A percentile compares a stretch with the other conserved stretches of the same genome.
phyloP scores from a whole-genome alignment of 2,797 vertebrate genomes.

The Molossus molossus region DNA sequence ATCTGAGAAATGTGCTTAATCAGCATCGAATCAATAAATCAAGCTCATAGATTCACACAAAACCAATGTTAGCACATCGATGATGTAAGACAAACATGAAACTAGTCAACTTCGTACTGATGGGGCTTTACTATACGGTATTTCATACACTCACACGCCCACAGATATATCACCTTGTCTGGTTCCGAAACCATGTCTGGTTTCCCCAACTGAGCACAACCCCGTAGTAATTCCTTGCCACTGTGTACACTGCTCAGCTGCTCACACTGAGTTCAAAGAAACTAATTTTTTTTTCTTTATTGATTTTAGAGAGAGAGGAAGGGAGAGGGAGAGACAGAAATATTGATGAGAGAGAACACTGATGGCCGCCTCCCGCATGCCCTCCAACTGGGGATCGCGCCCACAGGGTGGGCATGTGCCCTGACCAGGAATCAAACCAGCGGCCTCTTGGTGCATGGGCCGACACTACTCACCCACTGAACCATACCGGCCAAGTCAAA shows the following conservation, averaged over 20 bases:
- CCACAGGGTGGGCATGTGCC: too few species aligned
- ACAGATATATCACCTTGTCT: not conserved
- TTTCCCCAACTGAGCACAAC: not conserved
- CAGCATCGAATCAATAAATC: not conserved
- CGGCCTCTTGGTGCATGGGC: too few species aligned
- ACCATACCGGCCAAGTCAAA: not conserved
- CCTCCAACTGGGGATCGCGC: too few species aligned
- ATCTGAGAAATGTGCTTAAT: not conserved
- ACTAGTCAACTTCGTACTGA: not conserved
- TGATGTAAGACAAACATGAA: not conserved
- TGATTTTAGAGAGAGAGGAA: too few species aligned
- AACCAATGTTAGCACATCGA: not conserved
- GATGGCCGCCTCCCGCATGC: too few species aligned
- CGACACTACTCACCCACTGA: too few species aligned
- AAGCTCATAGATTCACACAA: not conserved
- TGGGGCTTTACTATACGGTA: not conserved
- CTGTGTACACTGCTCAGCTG: not conserved
- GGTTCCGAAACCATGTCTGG: too few species aligned
- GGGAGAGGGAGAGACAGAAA: too few species aligned
- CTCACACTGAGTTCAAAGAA: not conserved
- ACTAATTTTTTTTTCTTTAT: not conserved
- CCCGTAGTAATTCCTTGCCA: not conserved
- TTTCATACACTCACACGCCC: not conserved
- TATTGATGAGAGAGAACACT: too few species aligned
- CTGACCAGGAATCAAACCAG: too few species aligned